Conservation (phyloP, 2,113 vertebrate species). For the Bombycilla garrulus region DNA sequence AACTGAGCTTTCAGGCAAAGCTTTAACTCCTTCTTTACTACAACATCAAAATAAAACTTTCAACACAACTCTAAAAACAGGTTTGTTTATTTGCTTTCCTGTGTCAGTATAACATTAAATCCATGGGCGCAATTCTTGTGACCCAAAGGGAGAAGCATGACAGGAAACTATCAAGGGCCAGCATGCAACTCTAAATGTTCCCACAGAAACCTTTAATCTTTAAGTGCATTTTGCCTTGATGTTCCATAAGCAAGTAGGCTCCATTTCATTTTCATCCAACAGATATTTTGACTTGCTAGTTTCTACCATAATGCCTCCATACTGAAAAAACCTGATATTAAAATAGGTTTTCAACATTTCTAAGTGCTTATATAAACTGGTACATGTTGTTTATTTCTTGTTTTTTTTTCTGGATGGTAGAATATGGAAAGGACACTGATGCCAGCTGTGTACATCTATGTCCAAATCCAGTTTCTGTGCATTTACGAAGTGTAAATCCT, state of each 20-base stretch:
- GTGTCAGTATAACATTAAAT: background rate
- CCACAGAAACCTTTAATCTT: background rate
- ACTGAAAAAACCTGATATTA: background rate
- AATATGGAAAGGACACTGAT: background rate
- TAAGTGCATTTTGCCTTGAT: background rate
- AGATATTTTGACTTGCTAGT: background rate
- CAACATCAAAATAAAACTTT: background rate
- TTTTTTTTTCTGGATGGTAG: background rate
- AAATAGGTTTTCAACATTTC: background rate
- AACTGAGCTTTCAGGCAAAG: background rate
- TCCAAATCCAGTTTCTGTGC: background rate
- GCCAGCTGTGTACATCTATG: background rate
- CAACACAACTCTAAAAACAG: background rate
- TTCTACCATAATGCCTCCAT: background rate
- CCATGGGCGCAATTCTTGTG: background rate
- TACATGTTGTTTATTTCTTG: background rate
- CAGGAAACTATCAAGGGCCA: background rate
- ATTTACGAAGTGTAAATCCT: background rate
- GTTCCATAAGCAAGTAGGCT: background rate
- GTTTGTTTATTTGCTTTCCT: too few relatives aligned
- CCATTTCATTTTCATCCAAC: background rate
- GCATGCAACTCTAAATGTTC: rapidly evolving
- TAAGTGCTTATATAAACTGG: background rate
- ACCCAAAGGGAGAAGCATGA: background rate
- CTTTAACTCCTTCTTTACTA: background rate